Evolutionary conservation across 2,797 vertebrate genomes (phyloP).

Genomic region (Pelobates cultripes): DNA sequence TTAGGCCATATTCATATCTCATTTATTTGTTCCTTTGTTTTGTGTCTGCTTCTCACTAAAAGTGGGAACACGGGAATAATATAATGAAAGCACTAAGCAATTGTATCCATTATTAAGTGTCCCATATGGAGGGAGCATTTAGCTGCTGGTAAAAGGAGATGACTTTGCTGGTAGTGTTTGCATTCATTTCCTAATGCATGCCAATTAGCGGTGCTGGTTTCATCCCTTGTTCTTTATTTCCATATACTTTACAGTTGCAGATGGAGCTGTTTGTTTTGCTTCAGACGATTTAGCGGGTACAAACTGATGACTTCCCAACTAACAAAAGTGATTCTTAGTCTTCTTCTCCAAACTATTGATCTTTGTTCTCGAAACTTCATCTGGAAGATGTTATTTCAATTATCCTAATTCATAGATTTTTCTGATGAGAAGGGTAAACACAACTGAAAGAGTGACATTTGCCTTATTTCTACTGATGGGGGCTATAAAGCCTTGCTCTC

Average conservation of each 20-base stretch:
- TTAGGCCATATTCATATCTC: background rate
- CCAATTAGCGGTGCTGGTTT: slow-evolving; percentile 14
- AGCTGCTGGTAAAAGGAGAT: background rate
- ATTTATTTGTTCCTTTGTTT: background rate
- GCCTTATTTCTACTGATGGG: slow-evolving; percentile 9
- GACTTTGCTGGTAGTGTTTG: slow-evolving; percentile 4
- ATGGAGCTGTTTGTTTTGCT: slow-evolving; percentile 27
- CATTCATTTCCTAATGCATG: slow-evolving; percentile 1
- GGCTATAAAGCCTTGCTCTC: background rate
- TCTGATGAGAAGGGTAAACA: slow-evolving; percentile 31
- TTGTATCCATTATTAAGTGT: background rate
- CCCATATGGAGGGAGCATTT: background rate
- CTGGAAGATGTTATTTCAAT: slow-evolving; percentile 29
- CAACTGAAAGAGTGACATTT: slow-evolving; percentile 23
- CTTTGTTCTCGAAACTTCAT: slow-evolving; percentile 15
- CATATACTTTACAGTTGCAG: background rate
- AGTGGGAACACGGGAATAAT: background rate
- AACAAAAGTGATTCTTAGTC: background rate
- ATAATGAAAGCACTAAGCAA: background rate
- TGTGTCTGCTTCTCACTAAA: background rate
- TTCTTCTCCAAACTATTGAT: slow-evolving; percentile 29
- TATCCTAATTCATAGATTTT: slow-evolving; percentile 35
- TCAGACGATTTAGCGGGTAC: slow-evolving; percentile 13
- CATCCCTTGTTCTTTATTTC: background rate
- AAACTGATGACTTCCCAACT: background rate